Evolutionary conservation across 2,888 invertebrate genomes (phyloP).

Genomic region (Herminia tarsipennalis): DNA sequence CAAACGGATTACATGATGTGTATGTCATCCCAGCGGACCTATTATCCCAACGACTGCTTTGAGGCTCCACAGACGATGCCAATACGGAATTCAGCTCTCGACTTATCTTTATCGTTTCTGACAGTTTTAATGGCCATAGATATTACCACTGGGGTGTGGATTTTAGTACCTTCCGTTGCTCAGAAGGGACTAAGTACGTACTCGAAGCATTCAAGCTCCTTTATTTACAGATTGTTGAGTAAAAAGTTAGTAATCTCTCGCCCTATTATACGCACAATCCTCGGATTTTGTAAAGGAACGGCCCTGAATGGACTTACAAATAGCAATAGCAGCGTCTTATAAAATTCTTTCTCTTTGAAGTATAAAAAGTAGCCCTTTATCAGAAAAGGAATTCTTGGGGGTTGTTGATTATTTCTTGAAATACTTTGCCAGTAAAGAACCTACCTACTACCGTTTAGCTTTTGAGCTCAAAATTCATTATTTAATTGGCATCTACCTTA

Average conservation of each 20-base stretch:
- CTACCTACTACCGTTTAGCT: too few species aligned
- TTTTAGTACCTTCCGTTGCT: conserved; percentile 1
- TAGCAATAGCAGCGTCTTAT: too few species aligned
- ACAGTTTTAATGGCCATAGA: conserved; percentile 8
- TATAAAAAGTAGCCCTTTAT: too few species aligned
- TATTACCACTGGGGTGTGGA: background rate
- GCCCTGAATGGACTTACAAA: too few species aligned
- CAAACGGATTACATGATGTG: conserved; percentile 4
- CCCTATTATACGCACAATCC: background rate
- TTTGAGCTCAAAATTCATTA: too few species aligned
- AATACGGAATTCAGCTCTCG: background rate
- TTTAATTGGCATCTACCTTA: too few species aligned
- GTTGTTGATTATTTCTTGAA: too few species aligned
- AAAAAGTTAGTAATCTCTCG: background rate
- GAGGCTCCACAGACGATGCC: background rate
- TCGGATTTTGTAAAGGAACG: background rate
- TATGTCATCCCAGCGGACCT: conserved; percentile 1
- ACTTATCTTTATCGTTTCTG: conserved; percentile 9
- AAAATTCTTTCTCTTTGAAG: too few species aligned
- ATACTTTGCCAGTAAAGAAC: too few species aligned
- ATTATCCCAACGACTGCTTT: conserved; percentile 8
- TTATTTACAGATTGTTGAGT: conserved; percentile 2
- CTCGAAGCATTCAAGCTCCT: background rate
- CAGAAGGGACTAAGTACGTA: background rate
- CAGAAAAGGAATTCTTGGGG: too few species aligned